phyloP scores from a whole-genome alignment of 2,797 vertebrate species.

The Tokudaia tokunoshimensis region DNA sequence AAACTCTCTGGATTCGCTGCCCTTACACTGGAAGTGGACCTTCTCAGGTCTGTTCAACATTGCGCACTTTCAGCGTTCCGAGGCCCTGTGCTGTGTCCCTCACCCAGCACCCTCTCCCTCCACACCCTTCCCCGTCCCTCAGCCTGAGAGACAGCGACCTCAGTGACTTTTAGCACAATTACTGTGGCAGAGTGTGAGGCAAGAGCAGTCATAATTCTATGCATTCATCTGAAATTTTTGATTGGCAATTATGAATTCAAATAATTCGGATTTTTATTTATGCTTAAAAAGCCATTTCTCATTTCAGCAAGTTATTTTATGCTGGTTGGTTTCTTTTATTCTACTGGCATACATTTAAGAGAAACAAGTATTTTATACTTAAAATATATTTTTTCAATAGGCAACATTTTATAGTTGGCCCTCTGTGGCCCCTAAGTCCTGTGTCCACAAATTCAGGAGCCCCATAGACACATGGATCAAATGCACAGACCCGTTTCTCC shows the following conservation, averaged over 20 bases:
- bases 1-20: conserved; percentile 28
- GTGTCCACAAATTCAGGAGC: not conserved
- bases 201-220: not conserved
- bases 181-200: not conserved
- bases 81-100: not conserved
- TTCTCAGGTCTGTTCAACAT: not conserved
- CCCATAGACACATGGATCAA: not conserved
- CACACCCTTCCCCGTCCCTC: not conserved
- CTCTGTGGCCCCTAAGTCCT: not conserved
- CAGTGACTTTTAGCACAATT: not conserved
- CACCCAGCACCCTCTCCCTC: too few relatives aligned
- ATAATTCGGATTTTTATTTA: conserved; percentile 13
- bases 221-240: not conserved
- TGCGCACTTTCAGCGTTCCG: not conserved
- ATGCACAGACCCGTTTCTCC: not conserved
- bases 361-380: conserved; percentile 45
- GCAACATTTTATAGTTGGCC: not conserved
- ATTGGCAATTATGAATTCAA: conserved; percentile 38
- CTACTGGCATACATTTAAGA: conserved; percentile 21
- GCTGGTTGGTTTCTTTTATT: not conserved
- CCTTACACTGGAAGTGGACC: not conserved
- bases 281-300: conserved; percentile 11
- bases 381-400: conserved; percentile 55
- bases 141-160: not conserved
- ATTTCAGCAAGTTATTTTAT: not conserved